Evolutionary conservation across 2,113 vertebrate genomes (phyloP).

Genomic region (Martes martes): DNA sequence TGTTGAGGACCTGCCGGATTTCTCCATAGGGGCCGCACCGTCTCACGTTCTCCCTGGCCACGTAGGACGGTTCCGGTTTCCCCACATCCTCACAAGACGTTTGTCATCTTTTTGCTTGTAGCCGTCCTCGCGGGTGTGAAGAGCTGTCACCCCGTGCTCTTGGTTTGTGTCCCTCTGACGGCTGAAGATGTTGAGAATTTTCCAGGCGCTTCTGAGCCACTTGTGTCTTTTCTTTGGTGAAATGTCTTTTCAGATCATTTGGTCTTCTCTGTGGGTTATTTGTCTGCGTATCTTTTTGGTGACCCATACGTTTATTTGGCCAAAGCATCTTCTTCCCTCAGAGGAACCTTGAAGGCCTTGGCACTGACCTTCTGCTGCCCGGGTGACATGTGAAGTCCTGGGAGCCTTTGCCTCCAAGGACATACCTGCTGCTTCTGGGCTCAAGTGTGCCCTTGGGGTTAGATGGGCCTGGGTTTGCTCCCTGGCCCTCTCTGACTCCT

Average conservation of each 20-base stretch:
- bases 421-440: no score
- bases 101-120: rapidly evolving
- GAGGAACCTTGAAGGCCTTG: not conserved
- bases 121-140: rapidly evolving
- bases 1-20: not conserved
- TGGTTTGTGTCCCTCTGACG: no score
- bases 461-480: not conserved
- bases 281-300: not conserved
- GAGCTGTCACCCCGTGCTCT: not conserved
- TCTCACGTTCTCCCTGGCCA: no score
- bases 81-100: rapidly evolving
- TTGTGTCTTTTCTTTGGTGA: not conserved
- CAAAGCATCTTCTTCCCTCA: not conserved
- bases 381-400: not conserved
- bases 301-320: not conserved
- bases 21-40: rapidly evolving
- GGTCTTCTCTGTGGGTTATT: not conserved
- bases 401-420: not conserved
- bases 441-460: not conserved
- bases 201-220: not conserved
- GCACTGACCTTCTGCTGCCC: not conserved
- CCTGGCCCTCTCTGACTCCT: not conserved
- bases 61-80: rapidly evolving
- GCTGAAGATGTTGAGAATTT: not conserved
- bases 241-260: no score